Conservation (phyloP, 2,888 invertebrate species). For the Euproctis similis region DNA sequence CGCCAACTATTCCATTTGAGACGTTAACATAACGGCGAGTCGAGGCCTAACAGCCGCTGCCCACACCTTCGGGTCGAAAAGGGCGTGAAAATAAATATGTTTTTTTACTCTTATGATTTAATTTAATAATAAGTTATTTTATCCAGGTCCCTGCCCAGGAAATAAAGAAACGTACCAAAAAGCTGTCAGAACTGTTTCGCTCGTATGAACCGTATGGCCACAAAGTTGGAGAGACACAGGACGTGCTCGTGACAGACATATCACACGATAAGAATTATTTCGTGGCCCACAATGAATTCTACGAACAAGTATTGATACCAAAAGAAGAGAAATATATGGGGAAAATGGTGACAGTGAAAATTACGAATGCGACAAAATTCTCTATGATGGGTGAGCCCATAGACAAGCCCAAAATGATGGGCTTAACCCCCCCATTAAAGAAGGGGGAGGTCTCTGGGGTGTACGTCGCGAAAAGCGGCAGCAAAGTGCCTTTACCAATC, state of each 20-base stretch:
- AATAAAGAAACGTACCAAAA: constrained; percentile 93
- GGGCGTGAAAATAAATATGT: no score
- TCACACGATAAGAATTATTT: constrained; percentile 93
- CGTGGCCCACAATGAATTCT: constrained; percentile 96
- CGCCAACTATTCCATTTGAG: no score
- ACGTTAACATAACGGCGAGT: no score
- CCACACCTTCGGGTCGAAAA: no score
- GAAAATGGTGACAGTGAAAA: constrained; percentile 85
- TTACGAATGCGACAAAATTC: constrained; percentile 82
- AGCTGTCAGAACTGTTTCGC: constrained; percentile 90
- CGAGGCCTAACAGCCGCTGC: no score
- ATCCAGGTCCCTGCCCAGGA: constrained; percentile 84
- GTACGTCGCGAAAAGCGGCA: constrained; percentile 26
- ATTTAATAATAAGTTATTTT: background rate
- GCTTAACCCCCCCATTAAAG: constrained; percentile 68
- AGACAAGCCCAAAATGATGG: constrained; percentile 71
- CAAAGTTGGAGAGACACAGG: constrained; percentile 79
- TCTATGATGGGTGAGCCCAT: constrained; percentile 85
- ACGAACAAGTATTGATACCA: constrained; percentile 92
- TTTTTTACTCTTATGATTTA: no score
- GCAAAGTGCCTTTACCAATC: constrained; percentile 43
- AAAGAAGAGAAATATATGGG: constrained; percentile 87
- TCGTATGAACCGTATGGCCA: constrained; percentile 90
- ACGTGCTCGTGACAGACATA: constrained; percentile 93
- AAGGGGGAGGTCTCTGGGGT: constrained; percentile 76